Evolutionary conservation across 64 coral and sea anemone species (phyloP), one percentile per base, ranked within the genome.

Genomic region (Anthopleura sola): DNA sequence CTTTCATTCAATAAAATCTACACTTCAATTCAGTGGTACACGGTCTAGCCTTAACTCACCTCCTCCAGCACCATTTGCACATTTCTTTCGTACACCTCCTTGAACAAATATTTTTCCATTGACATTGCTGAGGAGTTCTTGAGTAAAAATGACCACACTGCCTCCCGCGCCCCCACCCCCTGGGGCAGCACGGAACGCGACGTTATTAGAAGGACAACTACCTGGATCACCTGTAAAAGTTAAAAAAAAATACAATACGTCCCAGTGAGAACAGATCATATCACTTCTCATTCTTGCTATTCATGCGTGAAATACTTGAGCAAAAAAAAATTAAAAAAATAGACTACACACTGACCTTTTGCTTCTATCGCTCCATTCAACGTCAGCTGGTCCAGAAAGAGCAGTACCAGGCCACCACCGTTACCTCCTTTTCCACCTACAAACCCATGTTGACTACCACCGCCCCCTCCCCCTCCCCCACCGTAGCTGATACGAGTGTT

Each of bases 381-480:
- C 31, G 78, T 88, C 36, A 88, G 23, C 56, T 62, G 34, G n/a
- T 88, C 60, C 5, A 82, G 21, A 51, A 82, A 56, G 60, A 88
- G 87, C 46, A 64, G 80, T 21, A 88, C 87, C 26, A 88, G 56
- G 23, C 87, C 87, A 31, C 87, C 78, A 34, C 87, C 87, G 40
- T 88, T 11, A 68, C 87, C 87, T 66, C 87, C 87, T 48, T 56
- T 66, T 1, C 87, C 87, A 37, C 87, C 87, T 12, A 21, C 12
- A 37, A 64, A 12, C 14, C 77, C 29, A 48, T 68, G 68, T 0
- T 32, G 49, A 82, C 37, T 66, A 31, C 87, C 87, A 16, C 87
- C 87, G n/a, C 87, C 87, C 21, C 87, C 87, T 19, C 87, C 78
- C 24, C 87, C 87, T 69, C 87, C 87, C 24, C 87, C 87, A 66